Evolutionary conservation across 2,888 invertebrate species (phyloP).

Genomic region (Liopterus haemorrhoidalis): DNA sequence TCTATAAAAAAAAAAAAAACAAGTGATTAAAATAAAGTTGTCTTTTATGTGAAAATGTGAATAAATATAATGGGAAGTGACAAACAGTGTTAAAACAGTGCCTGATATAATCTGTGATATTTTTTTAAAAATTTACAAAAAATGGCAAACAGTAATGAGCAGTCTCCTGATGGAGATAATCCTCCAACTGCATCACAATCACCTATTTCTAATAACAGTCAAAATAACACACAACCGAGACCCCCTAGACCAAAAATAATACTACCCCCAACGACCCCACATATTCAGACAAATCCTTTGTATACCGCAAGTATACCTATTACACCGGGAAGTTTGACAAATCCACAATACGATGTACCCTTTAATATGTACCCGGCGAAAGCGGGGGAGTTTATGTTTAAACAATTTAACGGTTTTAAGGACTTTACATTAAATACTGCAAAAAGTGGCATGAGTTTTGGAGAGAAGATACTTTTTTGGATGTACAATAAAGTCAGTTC

Average conservation of each 20-base stretch:
- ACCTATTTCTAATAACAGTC: slow-evolving; percentile 4
- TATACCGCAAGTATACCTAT: slow-evolving; percentile 16
- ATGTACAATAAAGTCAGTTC: slow-evolving; percentile 70
- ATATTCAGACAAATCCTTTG: slow-evolving; percentile 15
- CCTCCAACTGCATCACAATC: slow-evolving; percentile 18
- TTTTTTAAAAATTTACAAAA: slow-evolving; percentile 4
- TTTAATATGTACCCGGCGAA: slow-evolving; percentile 54
- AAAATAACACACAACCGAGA: neutral
- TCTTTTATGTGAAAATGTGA: slow-evolving; percentile 1
- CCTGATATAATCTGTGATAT: slow-evolving; percentile 16
- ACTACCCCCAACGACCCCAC: slow-evolving; percentile 13
- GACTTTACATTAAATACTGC: slow-evolving; percentile 67
- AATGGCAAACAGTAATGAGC: slow-evolving; percentile 17
- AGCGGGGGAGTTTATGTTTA: slow-evolving; percentile 72
- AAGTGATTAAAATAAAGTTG: slow-evolving; percentile 9
- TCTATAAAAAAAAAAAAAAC: slow-evolving; percentile 6
- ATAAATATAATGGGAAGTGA: too few species aligned
- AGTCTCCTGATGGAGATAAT: too few species aligned
- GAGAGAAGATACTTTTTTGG: slow-evolving; percentile 77
- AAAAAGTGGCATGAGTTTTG: slow-evolving; percentile 74
- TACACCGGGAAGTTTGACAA: slow-evolving; percentile 9
- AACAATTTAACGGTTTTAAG: slow-evolving; percentile 71
- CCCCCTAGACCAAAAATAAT: slow-evolving; percentile 17
- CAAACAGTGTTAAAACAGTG: slow-evolving; percentile 10
- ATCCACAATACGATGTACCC: slow-evolving; percentile 11